Base-by-base conservation (phyloP, 2,888 invertebrate species). In the Drosophila crucigera region DNA sequence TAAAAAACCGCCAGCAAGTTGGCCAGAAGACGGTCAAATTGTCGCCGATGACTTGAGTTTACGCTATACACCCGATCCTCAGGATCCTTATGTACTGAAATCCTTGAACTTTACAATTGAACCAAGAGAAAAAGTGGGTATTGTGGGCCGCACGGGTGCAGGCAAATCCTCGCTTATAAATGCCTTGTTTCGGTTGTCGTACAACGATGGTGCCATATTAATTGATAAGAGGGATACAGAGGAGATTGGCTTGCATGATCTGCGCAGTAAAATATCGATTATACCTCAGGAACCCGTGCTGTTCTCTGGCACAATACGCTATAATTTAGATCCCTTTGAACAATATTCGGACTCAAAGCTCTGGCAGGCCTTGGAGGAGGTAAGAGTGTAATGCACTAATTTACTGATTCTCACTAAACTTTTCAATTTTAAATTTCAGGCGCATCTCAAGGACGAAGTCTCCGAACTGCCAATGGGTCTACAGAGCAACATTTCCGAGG, bases 321-420 rank as follows among this genome's bases (percentile, higher is more conserved):
- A 96, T 89, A 98, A 98, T 93, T 94, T 98, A 71, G 98, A 98
- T 94, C 98, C 98, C 3, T 98, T 98, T 92, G 95, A 96, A 74
- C 95, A 96, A 86, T 97, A 96, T 90, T 94, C 95, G 0, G 98
- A 98, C 88, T 94, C 95, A 14, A 95, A 96, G 62, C 93, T 98
- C 1, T 98, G 98, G 98, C 94, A 95, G 69, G 97, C 97, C 0
- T 93, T 98, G n/a, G 97, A 97, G 78, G 97, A 98, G 89, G 93
- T 96, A 56, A 96, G 50, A 25, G 4, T 28, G n/a, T 28, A 7
- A 7, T 0, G 7, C 6, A 63, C 19, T n/a, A 61, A 6, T 22
- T 39, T 10, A 43, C 14, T 4, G 3, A 43, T 16, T 16, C 16
- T 2, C 16, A 47, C 4, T 14, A 0, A 56, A 5, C 4, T 39